Conservation (phyloP, 2,797 vertebrate species). For the Ciconia nigra region DNA sequence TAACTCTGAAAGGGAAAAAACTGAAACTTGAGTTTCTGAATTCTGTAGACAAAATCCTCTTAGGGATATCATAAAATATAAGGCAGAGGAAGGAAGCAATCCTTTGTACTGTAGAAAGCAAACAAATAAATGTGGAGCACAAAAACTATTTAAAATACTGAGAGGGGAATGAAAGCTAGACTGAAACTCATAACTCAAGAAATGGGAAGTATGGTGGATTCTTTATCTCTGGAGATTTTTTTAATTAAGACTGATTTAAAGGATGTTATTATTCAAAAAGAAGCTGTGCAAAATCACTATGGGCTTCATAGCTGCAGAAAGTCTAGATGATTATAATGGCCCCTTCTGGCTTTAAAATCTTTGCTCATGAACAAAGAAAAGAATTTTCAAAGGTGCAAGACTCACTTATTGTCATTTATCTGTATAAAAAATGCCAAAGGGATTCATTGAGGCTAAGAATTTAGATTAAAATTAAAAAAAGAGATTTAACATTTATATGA, state of each 20-base stretch:
- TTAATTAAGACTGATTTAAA: constrained; percentile 32
- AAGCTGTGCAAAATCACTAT: not conserved
- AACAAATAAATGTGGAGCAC: not conserved
- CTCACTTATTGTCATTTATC: not conserved
- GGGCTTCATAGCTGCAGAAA: not conserved
- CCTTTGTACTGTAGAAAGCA: not conserved
- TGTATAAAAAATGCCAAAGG: not conserved
- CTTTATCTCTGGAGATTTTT: not conserved
- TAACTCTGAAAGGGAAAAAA: not conserved
- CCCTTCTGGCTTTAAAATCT: not conserved
- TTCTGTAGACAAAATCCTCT: not conserved
- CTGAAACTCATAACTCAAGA: not conserved
- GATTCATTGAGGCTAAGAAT: not conserved
- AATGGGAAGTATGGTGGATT: not conserved
- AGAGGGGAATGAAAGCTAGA: not conserved
- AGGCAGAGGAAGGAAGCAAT: not conserved
- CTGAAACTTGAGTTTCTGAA: not conserved
- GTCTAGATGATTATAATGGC: not conserved
- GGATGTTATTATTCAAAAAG: not conserved
- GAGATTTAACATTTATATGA: not conserved
- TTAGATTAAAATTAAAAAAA: not conserved
- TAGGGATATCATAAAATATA: not conserved
- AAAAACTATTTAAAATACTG: not conserved
- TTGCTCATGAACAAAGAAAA: not conserved
- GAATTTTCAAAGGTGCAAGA: not conserved